Evolutionary conservation across 2,888 invertebrate species (phyloP), one percentile per base, ranked within the genome.

Genomic region (Andrena dorsata): DNA sequence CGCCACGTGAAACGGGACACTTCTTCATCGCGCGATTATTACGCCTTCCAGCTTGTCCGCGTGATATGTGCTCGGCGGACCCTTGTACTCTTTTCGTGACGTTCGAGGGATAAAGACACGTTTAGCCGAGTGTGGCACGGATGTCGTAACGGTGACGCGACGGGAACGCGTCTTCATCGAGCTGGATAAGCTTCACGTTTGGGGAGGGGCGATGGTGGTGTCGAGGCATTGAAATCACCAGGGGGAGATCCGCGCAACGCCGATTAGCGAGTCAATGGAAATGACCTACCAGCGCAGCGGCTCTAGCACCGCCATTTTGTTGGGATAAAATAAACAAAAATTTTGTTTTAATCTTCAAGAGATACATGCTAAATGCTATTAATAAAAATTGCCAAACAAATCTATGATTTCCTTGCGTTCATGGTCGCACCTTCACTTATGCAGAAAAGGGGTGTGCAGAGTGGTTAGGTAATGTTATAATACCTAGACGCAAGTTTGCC

Each of bases 1-100:
- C 63, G 7, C 56, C 70, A 51, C 68, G 69, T 7, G 60, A 68
- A 61, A 58, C 69, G 69, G 32, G 26, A 63, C 75, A 35, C 56
- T 73, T 74, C 73, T 64, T 71, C 73, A 58, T 79, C 51, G 10
- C 23, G n/a, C 70, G 65, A 65, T 80, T 80, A 65, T 81, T 80
- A 74, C 68, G 32, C 28, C 41, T 32, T 35, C 51, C 63, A n/a
- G 26, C 20, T 16, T 49, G 35, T 56, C 23, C n/a, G 8, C 13
- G 13, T 20, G 28, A 26, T 51, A 10, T 32, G 23, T 61, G 20
- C 13, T 26, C 47, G 3, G 8, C 56, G 13, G 10, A 32, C 20
- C 26, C 53, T 7, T 49, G 58, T 28, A 51, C 41, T 10, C 35
- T 10, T 72, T 23, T 20, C 26, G 28, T 41, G 63, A 32, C 58